Conservation (phyloP, 53 echinoderm and acorn worm genomes). For the Paracentrotus lividus region DNA sequence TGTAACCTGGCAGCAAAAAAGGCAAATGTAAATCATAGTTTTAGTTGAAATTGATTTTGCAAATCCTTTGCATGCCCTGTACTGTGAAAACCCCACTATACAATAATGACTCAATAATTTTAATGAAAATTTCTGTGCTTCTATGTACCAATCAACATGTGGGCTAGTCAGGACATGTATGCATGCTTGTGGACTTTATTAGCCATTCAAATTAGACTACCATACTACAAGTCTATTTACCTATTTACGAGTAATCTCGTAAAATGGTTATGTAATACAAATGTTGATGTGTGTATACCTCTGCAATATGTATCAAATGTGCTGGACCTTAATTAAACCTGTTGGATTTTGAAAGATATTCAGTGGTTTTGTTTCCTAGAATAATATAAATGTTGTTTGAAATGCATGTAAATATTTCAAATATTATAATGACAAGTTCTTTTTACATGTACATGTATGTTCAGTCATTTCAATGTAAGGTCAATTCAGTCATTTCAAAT, state of each 20-base stretch:
- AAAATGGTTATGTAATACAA: slow-evolving; percentile 18
- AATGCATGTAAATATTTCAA: too few relatives aligned
- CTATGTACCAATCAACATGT: not conserved
- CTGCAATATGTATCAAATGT: not conserved
- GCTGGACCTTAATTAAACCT: not conserved
- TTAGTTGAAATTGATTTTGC: too few relatives aligned
- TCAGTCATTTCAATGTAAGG: too few relatives aligned
- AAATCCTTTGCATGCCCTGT: too few relatives aligned
- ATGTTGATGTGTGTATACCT: not conserved
- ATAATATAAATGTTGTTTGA: not conserved
- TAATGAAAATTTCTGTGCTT: too few relatives aligned
- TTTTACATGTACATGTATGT: too few relatives aligned
- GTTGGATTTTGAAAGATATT: not conserved
- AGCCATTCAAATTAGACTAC: slow-evolving; percentile 32
- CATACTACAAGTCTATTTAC: not conserved
- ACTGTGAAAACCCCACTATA: too few relatives aligned
- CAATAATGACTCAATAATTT: too few relatives aligned
- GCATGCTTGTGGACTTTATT: slow-evolving; percentile 9
- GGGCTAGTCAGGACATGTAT: not conserved
- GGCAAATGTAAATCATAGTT: too few relatives aligned
- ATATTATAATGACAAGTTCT: too few relatives aligned
- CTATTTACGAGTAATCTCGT: slow-evolving; percentile 25
- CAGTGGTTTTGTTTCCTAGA: not conserved
- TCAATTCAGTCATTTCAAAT: too few relatives aligned
- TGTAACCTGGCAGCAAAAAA: too few relatives aligned